Evolutionary conservation across 2,888 invertebrate species (phyloP).

Genomic region (Mesorhabditis spiculigera): DNA sequence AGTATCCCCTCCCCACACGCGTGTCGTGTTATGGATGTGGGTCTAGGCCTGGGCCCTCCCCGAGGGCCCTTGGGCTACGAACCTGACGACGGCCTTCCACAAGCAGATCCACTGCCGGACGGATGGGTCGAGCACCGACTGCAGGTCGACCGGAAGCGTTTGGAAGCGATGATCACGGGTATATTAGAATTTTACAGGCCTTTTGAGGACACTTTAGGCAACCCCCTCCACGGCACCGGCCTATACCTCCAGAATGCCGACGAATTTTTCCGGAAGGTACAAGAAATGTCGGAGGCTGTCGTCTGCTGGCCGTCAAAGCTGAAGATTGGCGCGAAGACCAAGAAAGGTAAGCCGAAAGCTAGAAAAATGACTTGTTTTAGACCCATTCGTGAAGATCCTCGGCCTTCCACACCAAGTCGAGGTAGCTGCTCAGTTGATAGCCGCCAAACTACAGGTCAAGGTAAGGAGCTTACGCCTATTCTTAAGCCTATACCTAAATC

Average conservation of each 20-base stretch:
- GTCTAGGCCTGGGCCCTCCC: too few relatives aligned
- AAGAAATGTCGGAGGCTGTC: slow-evolving; percentile 84
- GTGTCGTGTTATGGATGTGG: too few relatives aligned
- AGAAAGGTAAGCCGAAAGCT: slow-evolving; percentile 76
- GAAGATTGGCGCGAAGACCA: slow-evolving; percentile 96
- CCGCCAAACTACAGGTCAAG: slow-evolving; percentile 81
- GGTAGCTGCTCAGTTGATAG: slow-evolving; percentile 79
- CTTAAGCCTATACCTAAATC: not conserved
- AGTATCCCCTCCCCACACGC: too few relatives aligned
- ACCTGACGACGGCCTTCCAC: too few relatives aligned
- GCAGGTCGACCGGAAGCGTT: slow-evolving; percentile 84
- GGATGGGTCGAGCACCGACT: slow-evolving; percentile 73
- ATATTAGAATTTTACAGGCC: slow-evolving; percentile 27
- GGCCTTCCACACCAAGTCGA: slow-evolving; percentile 76
- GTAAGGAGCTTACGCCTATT: slow-evolving; percentile 65
- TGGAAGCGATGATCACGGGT: slow-evolving; percentile 90
- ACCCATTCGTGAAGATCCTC: slow-evolving; percentile 86
- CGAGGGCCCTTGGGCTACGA: too few relatives aligned
- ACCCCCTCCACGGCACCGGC: not conserved
- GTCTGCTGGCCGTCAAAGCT: slow-evolving; percentile 93
- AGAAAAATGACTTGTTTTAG: slow-evolving; percentile 64
- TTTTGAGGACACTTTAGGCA: not conserved
- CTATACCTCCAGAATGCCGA: not conserved
- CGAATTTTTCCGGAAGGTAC: slow-evolving; percentile 68
- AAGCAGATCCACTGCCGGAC: slow-evolving; percentile 19